Evolutionary conservation across 2,113 vertebrate genomes (phyloP).

Genomic region (Sorex araneus): DNA sequence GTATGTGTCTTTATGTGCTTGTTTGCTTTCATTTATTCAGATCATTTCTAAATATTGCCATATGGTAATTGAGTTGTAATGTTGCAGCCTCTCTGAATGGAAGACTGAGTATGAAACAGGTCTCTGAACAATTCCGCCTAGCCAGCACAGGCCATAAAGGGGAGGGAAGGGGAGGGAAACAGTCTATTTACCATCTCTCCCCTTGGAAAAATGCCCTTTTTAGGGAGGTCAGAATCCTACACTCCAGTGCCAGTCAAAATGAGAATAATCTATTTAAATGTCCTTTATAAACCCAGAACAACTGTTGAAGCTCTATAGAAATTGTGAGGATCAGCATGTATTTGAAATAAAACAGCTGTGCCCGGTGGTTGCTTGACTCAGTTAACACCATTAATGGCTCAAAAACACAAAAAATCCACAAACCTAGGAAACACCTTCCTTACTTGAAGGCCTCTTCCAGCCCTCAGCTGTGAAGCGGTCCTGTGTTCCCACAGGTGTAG

Average conservation of each 20-base stretch:
- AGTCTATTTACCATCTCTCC: constrained; percentile 76
- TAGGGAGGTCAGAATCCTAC: constrained; percentile 82
- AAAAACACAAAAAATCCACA: constrained; percentile 75
- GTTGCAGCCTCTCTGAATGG: constrained; percentile 67
- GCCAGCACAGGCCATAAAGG: constrained; percentile 57
- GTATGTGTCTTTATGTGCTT: constrained; percentile 17
- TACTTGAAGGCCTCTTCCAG: constrained; percentile 36
- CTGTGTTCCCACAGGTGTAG: neutral
- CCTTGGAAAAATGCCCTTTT: constrained; percentile 77
- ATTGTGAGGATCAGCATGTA: constrained; percentile 86
- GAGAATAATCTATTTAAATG: constrained; percentile 87
- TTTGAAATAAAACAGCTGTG: constrained; percentile 88
- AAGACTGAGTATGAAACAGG: constrained; percentile 77
- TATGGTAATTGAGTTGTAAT: constrained; percentile 79
- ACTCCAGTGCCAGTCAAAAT: constrained; percentile 85
- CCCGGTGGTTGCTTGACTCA: constrained; percentile 81
- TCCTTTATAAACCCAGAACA: constrained; percentile 87
- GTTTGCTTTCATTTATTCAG: constrained; percentile 78
- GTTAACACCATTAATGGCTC: constrained; percentile 78
- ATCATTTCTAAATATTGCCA: constrained; percentile 77
- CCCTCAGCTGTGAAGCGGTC: neutral
- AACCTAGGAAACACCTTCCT: constrained; percentile 76
- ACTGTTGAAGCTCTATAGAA: constrained; percentile 85
- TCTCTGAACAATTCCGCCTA: constrained; percentile 66
- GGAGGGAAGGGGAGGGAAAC: constrained; percentile 72